Evolutionary conservation across 2,113 vertebrate species (phyloP).

Genomic region (Phrynosoma blainvillii): DNA sequence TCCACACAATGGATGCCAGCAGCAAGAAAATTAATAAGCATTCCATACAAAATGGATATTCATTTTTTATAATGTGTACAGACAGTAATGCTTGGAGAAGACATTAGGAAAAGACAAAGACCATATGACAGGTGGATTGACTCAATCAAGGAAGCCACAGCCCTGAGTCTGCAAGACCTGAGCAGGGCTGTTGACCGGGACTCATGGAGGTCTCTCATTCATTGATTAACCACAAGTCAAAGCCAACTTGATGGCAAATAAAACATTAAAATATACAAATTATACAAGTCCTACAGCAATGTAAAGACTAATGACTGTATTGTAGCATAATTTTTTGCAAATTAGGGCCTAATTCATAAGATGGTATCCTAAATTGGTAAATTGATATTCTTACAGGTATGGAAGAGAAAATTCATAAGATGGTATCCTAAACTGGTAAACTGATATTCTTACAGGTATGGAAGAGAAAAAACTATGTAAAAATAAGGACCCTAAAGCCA

Average conservation of each 20-base stretch:
- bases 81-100: too few species aligned
- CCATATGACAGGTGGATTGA: too few species aligned
- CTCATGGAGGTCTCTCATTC: too few species aligned
- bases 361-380: neutral
- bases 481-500: too few species aligned
- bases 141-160: too few species aligned
- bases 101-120: too few species aligned
- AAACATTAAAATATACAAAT: neutral
- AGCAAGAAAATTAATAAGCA: neutral
- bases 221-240: neutral
- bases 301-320: neutral
- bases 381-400: too few species aligned
- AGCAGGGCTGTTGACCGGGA: too few species aligned
- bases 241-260: neutral
- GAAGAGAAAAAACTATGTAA: neutral
- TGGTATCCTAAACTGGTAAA: neutral
- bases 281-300: too few species aligned
- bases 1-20: neutral
- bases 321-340: too few species aligned
- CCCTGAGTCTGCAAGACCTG: too few species aligned
- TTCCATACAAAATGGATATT: neutral
- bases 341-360: neutral
- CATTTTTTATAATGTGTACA: neutral
- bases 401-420: neutral
- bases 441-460: too few species aligned